Conservation (phyloP, 2,797 vertebrate species). For the Tauraco hartlaubi region DNA sequence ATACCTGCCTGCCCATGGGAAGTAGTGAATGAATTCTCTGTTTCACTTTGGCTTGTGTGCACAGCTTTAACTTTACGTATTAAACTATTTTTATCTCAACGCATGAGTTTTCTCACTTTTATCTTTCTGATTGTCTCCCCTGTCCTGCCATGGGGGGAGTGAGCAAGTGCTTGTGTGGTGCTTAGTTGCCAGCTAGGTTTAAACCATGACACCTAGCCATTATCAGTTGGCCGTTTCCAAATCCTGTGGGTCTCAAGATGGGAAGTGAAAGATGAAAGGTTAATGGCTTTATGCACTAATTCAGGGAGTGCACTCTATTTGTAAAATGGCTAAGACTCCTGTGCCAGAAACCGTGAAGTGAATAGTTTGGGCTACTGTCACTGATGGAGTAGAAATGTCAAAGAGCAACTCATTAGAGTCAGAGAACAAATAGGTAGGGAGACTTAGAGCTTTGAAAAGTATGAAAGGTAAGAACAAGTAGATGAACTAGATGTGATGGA, state of each 20-base stretch:
- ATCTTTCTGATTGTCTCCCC: too few species aligned
- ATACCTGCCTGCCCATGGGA: too few species aligned
- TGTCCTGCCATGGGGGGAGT: too few species aligned
- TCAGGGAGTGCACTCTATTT: background rate
- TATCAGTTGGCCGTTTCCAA: background rate
- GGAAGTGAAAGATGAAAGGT: background rate
- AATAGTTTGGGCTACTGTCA: background rate
- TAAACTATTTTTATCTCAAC: too few species aligned
- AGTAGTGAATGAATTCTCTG: too few species aligned
- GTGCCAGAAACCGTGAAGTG: conserved; percentile 36
- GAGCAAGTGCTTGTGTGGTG: too few species aligned
- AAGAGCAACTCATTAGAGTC: conserved; percentile 43
- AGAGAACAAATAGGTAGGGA: conserved; percentile 27
- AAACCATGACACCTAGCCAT: background rate
- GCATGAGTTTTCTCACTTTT: too few species aligned
- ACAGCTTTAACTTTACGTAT: too few species aligned
- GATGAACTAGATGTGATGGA: background rate
- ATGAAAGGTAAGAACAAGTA: background rate
- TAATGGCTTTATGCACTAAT: conserved; percentile 44
- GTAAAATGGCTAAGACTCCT: conserved; percentile 15
- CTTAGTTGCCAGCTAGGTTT: too few species aligned
- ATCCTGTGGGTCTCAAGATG: background rate
- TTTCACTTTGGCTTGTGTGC: too few species aligned
- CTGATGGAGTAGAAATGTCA: conserved; percentile 50
- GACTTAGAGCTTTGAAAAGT: background rate